phyloP scores from a whole-genome alignment of 2,888 invertebrate species.

The Syrista parreyssii region DNA sequence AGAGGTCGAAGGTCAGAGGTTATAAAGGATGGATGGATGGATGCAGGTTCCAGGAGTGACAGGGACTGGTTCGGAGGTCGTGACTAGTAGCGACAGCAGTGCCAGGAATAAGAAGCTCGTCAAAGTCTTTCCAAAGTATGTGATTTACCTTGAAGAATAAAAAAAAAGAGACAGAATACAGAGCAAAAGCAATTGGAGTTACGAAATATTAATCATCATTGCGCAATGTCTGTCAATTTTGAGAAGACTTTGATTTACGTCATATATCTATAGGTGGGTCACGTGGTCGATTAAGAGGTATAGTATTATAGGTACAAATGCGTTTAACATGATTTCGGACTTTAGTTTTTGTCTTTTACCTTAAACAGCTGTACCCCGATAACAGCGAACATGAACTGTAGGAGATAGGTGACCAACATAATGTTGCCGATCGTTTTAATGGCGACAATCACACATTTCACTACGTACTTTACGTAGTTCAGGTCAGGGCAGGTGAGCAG shows the following conservation, averaged over 20 bases:
- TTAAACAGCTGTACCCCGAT: slow-evolving; percentile 99
- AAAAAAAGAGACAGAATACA: slow-evolving; percentile 18
- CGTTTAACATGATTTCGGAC: not conserved
- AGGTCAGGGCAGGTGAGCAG: slow-evolving; percentile 53
- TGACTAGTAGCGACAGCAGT: not conserved
- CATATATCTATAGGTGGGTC: not conserved
- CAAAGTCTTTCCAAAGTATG: not conserved
- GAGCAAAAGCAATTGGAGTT: not conserved
- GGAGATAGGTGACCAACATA: slow-evolving; percentile 99
- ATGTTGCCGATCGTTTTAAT: slow-evolving; percentile 99
- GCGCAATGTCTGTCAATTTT: not conserved
- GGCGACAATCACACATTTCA: slow-evolving; percentile 99
- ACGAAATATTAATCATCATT: not conserved
- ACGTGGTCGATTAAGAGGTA: not conserved
- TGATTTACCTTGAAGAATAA: slow-evolving; percentile 13
- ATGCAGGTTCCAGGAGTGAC: not conserved
- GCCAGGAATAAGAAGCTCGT: not conserved
- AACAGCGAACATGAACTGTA: slow-evolving; percentile 99
- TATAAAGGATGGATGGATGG: not conserved
- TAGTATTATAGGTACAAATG: not conserved
- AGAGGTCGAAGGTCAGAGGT: not conserved
- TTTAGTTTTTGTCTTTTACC: slow-evolving; percentile 71
- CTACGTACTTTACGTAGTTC: slow-evolving; percentile 86
- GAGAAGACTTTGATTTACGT: not conserved
- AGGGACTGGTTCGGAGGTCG: not conserved